Conservation (phyloP, 2,113 vertebrate species). For the Zapus hudsonius region DNA sequence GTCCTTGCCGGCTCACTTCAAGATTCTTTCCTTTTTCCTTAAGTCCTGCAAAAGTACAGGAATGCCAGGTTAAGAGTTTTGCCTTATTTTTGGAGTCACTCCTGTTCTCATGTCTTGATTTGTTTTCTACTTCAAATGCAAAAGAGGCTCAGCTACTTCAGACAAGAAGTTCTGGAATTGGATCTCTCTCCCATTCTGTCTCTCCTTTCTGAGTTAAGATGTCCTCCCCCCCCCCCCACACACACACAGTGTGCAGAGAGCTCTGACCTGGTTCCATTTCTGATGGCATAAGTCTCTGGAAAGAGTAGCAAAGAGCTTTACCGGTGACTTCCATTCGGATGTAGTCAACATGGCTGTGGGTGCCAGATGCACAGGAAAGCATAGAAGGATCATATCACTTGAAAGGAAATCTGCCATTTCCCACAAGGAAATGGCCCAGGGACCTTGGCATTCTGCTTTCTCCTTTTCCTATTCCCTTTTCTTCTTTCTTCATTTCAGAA, state of each 20-base stretch:
- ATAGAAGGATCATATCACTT: neutral
- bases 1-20: neutral
- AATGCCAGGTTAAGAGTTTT: neutral
- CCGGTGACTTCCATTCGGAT: no score
- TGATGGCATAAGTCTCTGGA: neutral
- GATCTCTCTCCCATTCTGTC: neutral
- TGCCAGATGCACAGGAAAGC: neutral
- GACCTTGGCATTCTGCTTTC: neutral
- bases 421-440: neutral
- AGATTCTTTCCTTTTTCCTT: neutral
- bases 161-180: neutral
- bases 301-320: neutral
- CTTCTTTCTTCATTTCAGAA: neutral
- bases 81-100: neutral
- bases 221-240: no score
- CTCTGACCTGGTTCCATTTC: neutral
- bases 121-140: slow-evolving; percentile 44
- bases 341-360: neutral
- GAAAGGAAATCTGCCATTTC: neutral
- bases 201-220: neutral
- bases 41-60: neutral
- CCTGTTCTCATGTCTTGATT: neutral
- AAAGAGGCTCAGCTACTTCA: slow-evolving; percentile 34
- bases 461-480: neutral
- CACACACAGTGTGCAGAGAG: neutral